Evolutionary conservation across 2,888 invertebrate species (phyloP).

Genomic region (Trichogramma evanescens): DNA sequence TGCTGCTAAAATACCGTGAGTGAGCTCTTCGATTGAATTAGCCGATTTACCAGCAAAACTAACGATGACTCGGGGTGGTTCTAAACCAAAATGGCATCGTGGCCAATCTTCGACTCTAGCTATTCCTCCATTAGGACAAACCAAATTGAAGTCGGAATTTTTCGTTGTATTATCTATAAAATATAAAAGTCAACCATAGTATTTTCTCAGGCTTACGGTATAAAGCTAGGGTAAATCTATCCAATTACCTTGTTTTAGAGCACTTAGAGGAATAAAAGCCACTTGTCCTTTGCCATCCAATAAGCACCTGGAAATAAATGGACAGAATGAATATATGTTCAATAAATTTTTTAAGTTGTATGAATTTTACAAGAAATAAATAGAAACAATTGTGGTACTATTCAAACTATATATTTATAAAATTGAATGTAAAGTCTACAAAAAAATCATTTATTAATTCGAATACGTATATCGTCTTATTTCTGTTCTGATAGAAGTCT

Average conservation of each 20-base stretch:
- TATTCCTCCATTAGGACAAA: constrained; percentile 59
- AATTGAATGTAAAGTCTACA: too few species aligned
- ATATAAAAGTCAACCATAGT: neutral
- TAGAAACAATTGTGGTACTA: too few species aligned
- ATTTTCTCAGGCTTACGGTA: neutral
- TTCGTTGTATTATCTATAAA: constrained; percentile 33
- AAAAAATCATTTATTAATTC: too few species aligned
- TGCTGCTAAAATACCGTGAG: constrained; percentile 57
- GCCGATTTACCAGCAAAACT: constrained; percentile 47
- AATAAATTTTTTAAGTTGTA: neutral
- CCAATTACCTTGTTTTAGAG: constrained; percentile 25
- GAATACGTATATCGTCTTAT: too few species aligned
- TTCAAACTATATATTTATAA: too few species aligned
- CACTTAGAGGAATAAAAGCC: constrained; percentile 45
- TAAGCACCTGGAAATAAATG: constrained; percentile 38
- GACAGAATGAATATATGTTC: neutral
- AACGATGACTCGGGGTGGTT: constrained; percentile 56
- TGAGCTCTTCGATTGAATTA: constrained; percentile 57
- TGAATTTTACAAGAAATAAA: too few species aligned
- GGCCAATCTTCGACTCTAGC: constrained; percentile 51
- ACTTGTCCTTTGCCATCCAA: constrained; percentile 48
- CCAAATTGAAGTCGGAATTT: constrained; percentile 54
- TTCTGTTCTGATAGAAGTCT: too few species aligned
- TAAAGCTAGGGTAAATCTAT: too few species aligned
- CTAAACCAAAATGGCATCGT: constrained; percentile 57